Percentiles rank a stretch among this genome's conserved stretches.
These are phyloP conservation scores for Eupsittula cactorum DNA, from an alignment of 2,113 vertebrate species.

Conservation along the genomic window DNA sequence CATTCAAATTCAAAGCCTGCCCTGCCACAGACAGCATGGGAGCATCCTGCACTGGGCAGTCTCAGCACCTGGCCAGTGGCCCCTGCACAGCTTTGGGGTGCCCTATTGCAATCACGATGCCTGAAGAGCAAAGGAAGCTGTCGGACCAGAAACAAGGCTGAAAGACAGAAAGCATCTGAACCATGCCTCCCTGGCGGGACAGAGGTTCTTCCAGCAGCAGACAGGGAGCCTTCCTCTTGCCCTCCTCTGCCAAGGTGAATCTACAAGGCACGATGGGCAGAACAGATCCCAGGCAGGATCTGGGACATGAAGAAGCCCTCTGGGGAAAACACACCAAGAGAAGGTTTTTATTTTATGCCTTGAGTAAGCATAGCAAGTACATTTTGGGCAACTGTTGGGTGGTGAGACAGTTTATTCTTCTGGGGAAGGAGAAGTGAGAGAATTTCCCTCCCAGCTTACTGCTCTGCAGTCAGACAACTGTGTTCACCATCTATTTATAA, in stretches of 20 bases:
- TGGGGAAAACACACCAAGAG: not conserved
- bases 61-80: not conserved
- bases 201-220: not conserved
- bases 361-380: not conserved
- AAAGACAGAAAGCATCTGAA: not conserved
- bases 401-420: not conserved
- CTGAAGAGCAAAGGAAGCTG: not conserved
- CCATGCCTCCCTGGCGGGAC: not conserved
- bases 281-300: not conserved
- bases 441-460: not conserved
- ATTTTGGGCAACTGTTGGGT: not conserved
- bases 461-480: not conserved
- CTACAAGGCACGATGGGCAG: not conserved
- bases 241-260: not conserved
- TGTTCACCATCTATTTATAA: not conserved
- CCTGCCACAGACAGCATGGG: not conserved
- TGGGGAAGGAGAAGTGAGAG: not conserved
- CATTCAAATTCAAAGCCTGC: not conserved
- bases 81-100: no score
- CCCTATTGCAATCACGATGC: no score
- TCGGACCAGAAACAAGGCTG: accelerated
- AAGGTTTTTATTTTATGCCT: not conserved
- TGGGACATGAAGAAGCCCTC: accelerated
- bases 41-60: not conserved
- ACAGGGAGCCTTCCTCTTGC: accelerated